phyloP scores from a whole-genome alignment of 2,113 vertebrate species.

The Neofelis nebulosa region DNA sequence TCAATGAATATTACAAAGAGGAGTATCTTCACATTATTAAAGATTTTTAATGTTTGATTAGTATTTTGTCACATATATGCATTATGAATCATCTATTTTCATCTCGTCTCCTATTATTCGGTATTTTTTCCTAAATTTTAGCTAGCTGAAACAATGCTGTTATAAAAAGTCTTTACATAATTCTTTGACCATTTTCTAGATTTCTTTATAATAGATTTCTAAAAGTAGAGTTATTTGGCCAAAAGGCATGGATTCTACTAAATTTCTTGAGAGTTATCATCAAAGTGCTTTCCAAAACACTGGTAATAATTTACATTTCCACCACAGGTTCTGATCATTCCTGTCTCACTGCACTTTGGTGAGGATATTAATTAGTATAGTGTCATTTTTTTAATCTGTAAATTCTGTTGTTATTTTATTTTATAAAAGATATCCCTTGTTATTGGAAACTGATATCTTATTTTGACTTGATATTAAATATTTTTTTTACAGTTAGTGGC shows the following conservation, averaged over 20 bases:
- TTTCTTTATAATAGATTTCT: background rate
- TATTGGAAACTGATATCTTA: background rate
- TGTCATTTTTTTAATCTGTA: background rate
- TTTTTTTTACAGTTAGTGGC: background rate
- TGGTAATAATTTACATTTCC: background rate
- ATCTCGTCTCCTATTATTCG: background rate
- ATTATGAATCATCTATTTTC: constrained; percentile 1
- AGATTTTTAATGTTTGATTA: background rate
- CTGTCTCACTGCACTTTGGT: background rate
- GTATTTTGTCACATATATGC: background rate
- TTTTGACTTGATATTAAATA: background rate
- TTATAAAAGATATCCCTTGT: background rate
- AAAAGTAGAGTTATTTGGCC: background rate
- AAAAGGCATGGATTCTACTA: background rate
- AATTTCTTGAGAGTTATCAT: background rate
- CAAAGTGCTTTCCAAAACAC: background rate
- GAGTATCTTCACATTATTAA: background rate
- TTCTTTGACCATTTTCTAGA: background rate
- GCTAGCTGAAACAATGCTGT: background rate
- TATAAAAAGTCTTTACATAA: background rate
- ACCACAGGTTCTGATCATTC: background rate
- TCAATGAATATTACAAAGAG: background rate
- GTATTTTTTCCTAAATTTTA: background rate
- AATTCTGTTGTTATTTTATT: background rate
- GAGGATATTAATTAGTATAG: background rate